Conservation (phyloP, 2,888 invertebrate genomes). For the Clivina fossor region DNA sequence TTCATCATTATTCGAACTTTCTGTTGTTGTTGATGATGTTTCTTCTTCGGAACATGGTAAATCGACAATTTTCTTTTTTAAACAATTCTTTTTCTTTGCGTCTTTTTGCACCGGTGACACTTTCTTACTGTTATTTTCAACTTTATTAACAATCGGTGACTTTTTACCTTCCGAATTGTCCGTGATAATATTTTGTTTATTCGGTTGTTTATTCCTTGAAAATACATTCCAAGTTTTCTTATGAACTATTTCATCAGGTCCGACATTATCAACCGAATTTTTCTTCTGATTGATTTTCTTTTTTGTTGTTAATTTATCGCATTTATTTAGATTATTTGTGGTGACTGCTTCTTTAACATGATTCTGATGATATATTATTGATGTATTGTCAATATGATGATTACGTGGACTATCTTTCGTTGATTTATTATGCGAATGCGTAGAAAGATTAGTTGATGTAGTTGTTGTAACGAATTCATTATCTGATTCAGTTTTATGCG, state of each 20-base stretch:
- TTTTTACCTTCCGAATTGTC: constrained; percentile 43
- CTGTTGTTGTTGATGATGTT: constrained; percentile 70
- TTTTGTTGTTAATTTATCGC: constrained; percentile 12
- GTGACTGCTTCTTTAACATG: neutral
- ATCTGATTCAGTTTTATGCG: constrained; percentile 45
- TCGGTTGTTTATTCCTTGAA: constrained; percentile 38
- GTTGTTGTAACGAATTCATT: constrained; percentile 45
- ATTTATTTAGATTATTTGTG: neutral
- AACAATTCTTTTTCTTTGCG: constrained; percentile 38
- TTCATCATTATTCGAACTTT: constrained; percentile 67
- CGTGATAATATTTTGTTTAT: constrained; percentile 36
- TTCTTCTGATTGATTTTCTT: constrained; percentile 29
- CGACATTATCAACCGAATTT: constrained; percentile 32
- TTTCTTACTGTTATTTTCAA: constrained; percentile 43
- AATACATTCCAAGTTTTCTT: constrained; percentile 38
- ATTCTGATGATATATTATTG: constrained; percentile 7
- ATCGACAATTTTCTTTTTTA: constrained; percentile 40
- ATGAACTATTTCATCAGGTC: constrained; percentile 32
- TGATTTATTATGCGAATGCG: constrained; percentile 27
- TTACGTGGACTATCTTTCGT: neutral
- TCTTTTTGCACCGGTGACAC: constrained; percentile 38
- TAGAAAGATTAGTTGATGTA: no score
- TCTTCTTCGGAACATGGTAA: constrained; percentile 61
- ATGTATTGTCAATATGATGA: constrained; percentile 12
- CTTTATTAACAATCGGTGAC: constrained; percentile 48